Base-by-base conservation (phyloP, 2,888 invertebrate species). In the Ophraella communa region DNA sequence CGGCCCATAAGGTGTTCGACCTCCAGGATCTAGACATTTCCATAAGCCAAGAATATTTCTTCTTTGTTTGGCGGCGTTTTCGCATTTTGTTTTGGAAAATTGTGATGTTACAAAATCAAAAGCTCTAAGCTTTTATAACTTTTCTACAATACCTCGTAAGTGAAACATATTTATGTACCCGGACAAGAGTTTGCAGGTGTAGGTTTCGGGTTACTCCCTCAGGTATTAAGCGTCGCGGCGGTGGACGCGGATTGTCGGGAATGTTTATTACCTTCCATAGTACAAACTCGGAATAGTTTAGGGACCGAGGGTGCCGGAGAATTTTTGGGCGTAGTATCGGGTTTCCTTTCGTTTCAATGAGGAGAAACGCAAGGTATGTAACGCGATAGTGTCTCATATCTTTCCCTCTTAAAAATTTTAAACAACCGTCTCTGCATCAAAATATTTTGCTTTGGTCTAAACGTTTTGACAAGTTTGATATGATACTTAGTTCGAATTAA, bases 131-230 rank as follows among this genome's bases (percentile, higher is more conserved):
- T n/a, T n/a, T n/a, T 23, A 21, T 21, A 14, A 17, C 49, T 24
- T 51, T 14, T 51, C 8, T n/a, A 7, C 4, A 5, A 3, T 51
- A 51, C 23, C 27, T 17, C 17, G 49, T 27, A 49, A 17, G 17
- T 11, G 8, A 30, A 3, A 30, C 10, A n/a, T 11, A 39, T 39
- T 7, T 17, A 39, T 39, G 17, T 17, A 39, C 39, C 67, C 72
- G 68, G 64, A 67, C 69, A 67, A 71, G 70, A 73, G 69, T 51
- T 72, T 66, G 17, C 27, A 51, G 14, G 49, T 65, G 66, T 53
- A 63, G 66, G 64, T 51, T 67, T 69, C 49, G 64, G 69, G 53
- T 63, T 59, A 49, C 55, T 69, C 73, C 73, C 73, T 59, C 66
- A 71, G 73, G 74, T 69, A 73, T 71, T 68, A 66, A 44, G 27